Conservation (phyloP, 2,797 vertebrate species). For the Meda fulgida region DNA sequence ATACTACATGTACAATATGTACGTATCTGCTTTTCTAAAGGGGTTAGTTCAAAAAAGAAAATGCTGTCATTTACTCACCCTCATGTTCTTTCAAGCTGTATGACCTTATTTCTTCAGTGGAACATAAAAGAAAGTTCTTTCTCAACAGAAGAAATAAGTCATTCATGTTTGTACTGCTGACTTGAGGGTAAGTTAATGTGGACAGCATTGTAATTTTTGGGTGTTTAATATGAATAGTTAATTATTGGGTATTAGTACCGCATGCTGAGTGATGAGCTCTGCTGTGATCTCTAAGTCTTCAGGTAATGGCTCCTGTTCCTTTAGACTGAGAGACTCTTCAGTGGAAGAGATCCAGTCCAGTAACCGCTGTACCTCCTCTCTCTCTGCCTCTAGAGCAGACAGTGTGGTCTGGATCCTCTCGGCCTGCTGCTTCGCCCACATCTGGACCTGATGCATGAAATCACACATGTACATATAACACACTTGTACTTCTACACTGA, state of each 20-base stretch:
- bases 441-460: conserved; percentile 78
- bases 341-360: conserved; percentile 86
- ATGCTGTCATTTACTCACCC: not conserved
- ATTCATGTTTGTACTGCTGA: not conserved
- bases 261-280: conserved; percentile 81
- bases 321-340: conserved; percentile 81
- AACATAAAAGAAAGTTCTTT: not conserved
- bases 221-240: not conserved
- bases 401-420: conserved; percentile 76
- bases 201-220: not conserved
- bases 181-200: not conserved
- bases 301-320: conserved; percentile 79
- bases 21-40: not conserved
- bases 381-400: conserved; percentile 74
- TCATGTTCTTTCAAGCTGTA: not conserved
- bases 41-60: not conserved
- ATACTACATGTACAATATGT: not conserved
- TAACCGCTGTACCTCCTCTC: conserved; percentile 77
- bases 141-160: not conserved
- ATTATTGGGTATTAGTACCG: conserved; percentile 64
- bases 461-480: not conserved
- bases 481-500: not conserved
- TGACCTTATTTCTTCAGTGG: not conserved
- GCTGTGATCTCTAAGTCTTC: conserved; percentile 78
- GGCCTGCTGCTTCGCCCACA: conserved; percentile 85